Conservation (phyloP, 2,797 vertebrate genomes). For the Sphenopsis melanotis region DNA sequence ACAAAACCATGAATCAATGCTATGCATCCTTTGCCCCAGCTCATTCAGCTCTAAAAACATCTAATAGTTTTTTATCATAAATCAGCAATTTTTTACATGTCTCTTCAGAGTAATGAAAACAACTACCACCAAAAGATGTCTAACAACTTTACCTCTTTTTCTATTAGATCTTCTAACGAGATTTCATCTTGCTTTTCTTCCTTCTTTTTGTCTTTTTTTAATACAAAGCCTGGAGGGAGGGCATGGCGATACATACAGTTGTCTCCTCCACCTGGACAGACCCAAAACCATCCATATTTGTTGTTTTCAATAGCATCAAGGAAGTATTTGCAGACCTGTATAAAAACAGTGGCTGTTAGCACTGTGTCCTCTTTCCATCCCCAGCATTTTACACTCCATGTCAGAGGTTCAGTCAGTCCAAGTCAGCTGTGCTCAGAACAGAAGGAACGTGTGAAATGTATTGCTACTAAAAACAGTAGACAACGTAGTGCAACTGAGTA, state of each 20-base stretch:
- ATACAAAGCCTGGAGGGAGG: constrained; percentile 91
- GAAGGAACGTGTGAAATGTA: not conserved
- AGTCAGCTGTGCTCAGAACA: not conserved
- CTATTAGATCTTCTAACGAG: constrained; percentile 96
- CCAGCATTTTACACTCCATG: not conserved
- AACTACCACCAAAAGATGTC: not conserved
- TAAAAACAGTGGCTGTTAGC: not conserved
- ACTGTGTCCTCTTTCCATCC: not conserved
- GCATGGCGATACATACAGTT: constrained; percentile 95
- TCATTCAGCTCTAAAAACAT: not conserved
- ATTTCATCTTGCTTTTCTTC: constrained; percentile 91
- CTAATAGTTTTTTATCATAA: not conserved
- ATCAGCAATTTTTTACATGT: accelerated
- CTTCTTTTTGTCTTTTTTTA: constrained; percentile 97
- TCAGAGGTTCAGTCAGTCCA: not conserved
- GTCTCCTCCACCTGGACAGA: constrained; percentile 90
- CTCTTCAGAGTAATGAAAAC: not conserved
- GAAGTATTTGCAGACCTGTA: constrained; percentile 92
- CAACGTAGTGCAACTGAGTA: not conserved
- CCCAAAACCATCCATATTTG: constrained; percentile 99
- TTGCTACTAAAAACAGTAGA: not conserved
- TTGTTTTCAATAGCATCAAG: constrained; percentile 96
- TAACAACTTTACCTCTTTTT: constrained; percentile 86
- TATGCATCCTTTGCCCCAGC: not conserved
- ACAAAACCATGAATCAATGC: not conserved